phyloP scores from a whole-genome alignment of 2,888 invertebrate species.

The Agrotis exclamationis region DNA sequence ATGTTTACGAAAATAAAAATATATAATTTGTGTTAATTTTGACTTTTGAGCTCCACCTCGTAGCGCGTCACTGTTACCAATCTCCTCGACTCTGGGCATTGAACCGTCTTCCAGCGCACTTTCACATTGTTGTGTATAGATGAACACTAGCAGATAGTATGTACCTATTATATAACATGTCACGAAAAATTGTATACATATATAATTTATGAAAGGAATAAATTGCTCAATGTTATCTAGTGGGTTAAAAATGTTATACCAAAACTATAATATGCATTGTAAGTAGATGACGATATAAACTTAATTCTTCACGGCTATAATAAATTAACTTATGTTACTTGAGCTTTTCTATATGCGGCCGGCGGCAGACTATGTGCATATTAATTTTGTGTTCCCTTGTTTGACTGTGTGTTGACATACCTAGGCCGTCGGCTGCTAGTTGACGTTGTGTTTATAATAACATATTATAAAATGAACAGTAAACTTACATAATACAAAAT shows the following conservation, averaged over 20 bases:
- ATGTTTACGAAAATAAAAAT: constrained; percentile 63
- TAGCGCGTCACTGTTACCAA: constrained; percentile 82
- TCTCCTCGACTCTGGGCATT: constrained; percentile 83
- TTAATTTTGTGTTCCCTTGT: constrained; percentile 58
- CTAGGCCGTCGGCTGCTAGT: constrained; percentile 78
- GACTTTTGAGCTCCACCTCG: constrained; percentile 59
- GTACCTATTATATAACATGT: constrained; percentile 66
- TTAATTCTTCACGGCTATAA: constrained; percentile 66
- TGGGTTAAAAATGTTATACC: constrained; percentile 82
- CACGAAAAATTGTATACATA: constrained; percentile 65
- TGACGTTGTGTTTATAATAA: constrained; percentile 90
- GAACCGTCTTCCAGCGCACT: constrained; percentile 79
- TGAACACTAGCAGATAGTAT: constrained; percentile 68
- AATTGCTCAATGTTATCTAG: constrained; percentile 88
- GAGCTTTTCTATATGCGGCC: constrained; percentile 61
- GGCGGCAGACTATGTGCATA: constrained; percentile 47
- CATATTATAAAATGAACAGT: constrained; percentile 89
- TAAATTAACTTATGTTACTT: constrained; percentile 71
- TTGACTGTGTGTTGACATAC: constrained; percentile 69
- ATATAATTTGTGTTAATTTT: constrained; percentile 65
- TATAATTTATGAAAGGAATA: constrained; percentile 67
- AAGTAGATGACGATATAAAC: constrained; percentile 59
- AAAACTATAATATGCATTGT: constrained; percentile 76
- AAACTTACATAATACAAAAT: constrained; percentile 88
- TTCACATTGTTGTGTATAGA: constrained; percentile 88